Evolutionary conservation across 1,140 invertebrate genomes (phyloP).

Genomic region (Scaptodrosophila lebanonensis): DNA sequence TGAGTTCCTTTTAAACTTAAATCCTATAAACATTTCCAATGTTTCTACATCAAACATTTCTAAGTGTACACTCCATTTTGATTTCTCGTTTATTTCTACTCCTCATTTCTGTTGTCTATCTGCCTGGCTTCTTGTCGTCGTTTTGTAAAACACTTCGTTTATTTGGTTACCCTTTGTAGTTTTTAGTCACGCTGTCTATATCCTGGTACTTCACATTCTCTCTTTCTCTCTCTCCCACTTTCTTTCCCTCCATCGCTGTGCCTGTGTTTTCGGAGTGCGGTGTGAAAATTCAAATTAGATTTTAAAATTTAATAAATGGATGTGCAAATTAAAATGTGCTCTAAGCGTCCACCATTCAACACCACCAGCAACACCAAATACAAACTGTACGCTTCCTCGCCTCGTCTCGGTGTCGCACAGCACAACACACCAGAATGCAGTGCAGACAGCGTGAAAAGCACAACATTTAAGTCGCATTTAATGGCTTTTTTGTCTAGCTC

Average conservation of each 20-base stretch:
- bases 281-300: slow-evolving; percentile 72
- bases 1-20: no score
- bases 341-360: slow-evolving; percentile 39
- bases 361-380: neutral
- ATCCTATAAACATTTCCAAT: no score
- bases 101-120: neutral
- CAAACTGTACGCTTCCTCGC: neutral
- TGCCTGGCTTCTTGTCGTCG: slow-evolving; percentile 5
- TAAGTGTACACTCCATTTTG: no score
- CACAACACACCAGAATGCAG: no score
- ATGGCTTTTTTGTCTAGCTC: slow-evolving; percentile 60
- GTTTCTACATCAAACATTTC: no score
- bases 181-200: slow-evolving; percentile 13
- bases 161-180: slow-evolving; percentile 32
- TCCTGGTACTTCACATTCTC: slow-evolving; percentile 15
- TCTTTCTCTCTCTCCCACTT: neutral
- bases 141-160: slow-evolving; percentile 57
- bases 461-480: slow-evolving; percentile 55
- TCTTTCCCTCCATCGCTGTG: no score
- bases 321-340: slow-evolving; percentile 62
- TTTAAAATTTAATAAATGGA: slow-evolving; percentile 72
- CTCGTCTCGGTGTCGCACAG: neutral
- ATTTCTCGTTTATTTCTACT: no score
- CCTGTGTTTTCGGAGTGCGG: slow-evolving; percentile 29
- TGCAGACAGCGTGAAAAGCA: slow-evolving; percentile 38